Evolutionary conservation across 2,888 invertebrate species (phyloP), one percentile per base, ranked within the genome.

Genomic region (Rutpela maculata): DNA sequence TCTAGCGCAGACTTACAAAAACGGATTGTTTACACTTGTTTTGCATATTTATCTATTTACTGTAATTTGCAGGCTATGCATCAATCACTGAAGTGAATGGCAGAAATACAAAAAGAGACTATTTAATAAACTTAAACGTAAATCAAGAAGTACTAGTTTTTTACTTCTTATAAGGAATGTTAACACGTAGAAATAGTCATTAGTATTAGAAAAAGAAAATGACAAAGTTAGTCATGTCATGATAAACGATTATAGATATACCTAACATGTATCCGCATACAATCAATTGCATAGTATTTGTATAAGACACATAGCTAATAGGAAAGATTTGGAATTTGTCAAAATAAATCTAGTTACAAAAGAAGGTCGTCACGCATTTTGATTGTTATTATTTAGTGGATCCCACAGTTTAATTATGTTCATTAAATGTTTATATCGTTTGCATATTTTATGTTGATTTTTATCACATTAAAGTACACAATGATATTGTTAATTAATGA

Each of bases 1-100:
- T 70, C 43, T 60, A 70, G 69, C 9, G 59, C 60, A 22, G 17
- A 67, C n/a, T 22, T 65, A 38, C 38, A 65, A 65, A 43, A 65
- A 56, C 17, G 22, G 67, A 19, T 67, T n/a, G 56, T 22, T 11
- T 67, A 50, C 26, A 26, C 26, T 55, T 22, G 26, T 31, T 26
- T 65, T 65, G 18, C 19, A 17, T 63, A 17, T 35, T n/a, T 63
- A 63, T 35, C 62, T 31, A 31, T 26, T 62, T 62, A 26, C 62
- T 31, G 62, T 26, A 31, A 62, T 50, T 50, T 50, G n/a, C 50
- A 50, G 50, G 50, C 50, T 50, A n/a, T 50, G 50, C 50, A 50
- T 50, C 50, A 50, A 50, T 50, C 50, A 50, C 50, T 50, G 50
- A 50, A 50, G 50, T 50, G 50, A 50, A 50, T 50, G 50, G 50